Evolutionary conservation across 2,113 vertebrate genomes (phyloP).

Genomic region (Natator depressus): DNA sequence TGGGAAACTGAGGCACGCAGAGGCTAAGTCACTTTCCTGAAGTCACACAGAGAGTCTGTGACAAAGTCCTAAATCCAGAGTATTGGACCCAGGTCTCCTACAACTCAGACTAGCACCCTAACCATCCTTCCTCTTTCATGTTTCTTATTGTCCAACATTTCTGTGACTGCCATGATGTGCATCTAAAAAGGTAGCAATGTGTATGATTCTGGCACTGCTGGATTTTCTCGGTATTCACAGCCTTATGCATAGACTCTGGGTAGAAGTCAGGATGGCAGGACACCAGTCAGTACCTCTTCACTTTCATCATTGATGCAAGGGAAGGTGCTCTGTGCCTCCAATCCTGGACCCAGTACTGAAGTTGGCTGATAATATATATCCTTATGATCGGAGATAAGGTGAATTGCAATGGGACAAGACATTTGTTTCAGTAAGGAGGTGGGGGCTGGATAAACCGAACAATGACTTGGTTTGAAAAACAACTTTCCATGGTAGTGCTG

Average conservation of each 20-base stretch:
- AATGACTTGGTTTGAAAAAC: not conserved
- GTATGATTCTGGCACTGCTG: not conserved
- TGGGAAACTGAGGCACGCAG: not conserved
- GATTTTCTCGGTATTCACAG: not conserved
- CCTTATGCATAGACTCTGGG: fast-evolving
- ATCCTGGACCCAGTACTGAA: fast-evolving
- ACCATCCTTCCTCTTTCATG: fast-evolving
- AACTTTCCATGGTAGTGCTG: not conserved
- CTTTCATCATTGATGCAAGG: fast-evolving
- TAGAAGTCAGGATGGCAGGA: fast-evolving
- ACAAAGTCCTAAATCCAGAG: not conserved
- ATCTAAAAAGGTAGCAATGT: fast-evolving
- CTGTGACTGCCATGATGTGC: not conserved
- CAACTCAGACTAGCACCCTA: not conserved
- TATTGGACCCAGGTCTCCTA: not conserved
- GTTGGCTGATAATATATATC: not conserved
- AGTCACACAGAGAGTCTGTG: fast-evolving
- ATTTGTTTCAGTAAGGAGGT: too few relatives aligned
- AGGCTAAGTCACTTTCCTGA: fast-evolving
- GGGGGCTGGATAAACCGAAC: not conserved
- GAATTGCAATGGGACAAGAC: not conserved
- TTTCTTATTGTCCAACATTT: fast-evolving
- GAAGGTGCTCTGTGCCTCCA: not conserved
- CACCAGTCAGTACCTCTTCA: not conserved
- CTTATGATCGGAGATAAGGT: fast-evolving